These are phyloP conservation scores for Venustaconcha ellipsiformis DNA, from an alignment of 1,140 invertebrate species.

Conservation along the genomic window DNA sequence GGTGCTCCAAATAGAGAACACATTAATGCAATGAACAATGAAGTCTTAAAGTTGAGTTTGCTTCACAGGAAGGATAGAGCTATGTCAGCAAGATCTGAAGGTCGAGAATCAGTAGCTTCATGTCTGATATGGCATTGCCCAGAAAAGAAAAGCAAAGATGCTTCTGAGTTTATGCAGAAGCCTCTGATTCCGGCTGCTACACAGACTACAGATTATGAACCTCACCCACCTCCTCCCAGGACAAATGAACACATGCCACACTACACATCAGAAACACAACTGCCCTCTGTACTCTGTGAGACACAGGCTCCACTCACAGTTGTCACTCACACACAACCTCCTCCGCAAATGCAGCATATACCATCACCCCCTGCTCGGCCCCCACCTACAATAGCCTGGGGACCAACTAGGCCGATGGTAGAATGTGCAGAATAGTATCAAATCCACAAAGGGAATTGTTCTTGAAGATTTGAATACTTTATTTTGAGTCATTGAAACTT, in stretches of 20 bases:
- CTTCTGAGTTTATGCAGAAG: neutral
- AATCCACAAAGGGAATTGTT: no score
- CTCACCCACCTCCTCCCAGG: slow-evolving; percentile 27
- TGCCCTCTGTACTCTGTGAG: neutral
- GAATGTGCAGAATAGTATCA: neutral
- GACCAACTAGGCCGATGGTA: neutral
- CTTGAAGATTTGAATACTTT: no score
- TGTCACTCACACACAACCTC: slow-evolving; percentile 2
- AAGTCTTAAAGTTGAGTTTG: slow-evolving; percentile 50
- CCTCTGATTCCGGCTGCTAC: slow-evolving; percentile 25
- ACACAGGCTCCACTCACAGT: slow-evolving; percentile 5
- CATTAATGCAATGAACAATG: slow-evolving; percentile 56
- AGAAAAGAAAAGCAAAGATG: slow-evolving; percentile 10
- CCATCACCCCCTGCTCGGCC: neutral
- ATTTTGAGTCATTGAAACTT: no score
- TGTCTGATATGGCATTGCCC: slow-evolving; percentile 56
- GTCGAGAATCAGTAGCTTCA: slow-evolving; percentile 58
- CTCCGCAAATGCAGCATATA: neutral
- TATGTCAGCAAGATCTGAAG: slow-evolving; percentile 37
- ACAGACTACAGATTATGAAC: slow-evolving; percentile 25
- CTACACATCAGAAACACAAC: slow-evolving; percentile 12
- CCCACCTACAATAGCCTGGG: slow-evolving; percentile 3
- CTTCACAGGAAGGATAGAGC: slow-evolving; percentile 45
- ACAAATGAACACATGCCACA: slow-evolving; percentile 5
- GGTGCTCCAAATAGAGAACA: slow-evolving; percentile 48